These are phyloP conservation scores for Brachionus sp. DNA, from an alignment of 1,140 invertebrate genomes.

Conservation along the genomic window DNA sequence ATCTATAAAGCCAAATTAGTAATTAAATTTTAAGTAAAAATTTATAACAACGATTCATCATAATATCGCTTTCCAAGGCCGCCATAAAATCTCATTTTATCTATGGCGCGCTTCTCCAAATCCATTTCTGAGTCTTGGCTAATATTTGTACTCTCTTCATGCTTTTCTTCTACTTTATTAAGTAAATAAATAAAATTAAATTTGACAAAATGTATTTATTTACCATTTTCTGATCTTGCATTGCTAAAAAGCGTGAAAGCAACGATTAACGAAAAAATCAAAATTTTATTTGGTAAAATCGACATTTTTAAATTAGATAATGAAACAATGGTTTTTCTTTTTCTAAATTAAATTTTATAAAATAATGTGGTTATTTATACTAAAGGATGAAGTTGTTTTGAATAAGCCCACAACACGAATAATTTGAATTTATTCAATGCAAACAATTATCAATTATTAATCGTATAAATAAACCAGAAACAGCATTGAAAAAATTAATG, in stretches of 20 bases:
- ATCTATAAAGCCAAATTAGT: not conserved
- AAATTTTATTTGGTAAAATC: not conserved
- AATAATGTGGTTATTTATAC: not conserved
- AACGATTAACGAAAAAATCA: not conserved
- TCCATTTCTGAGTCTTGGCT: not conserved
- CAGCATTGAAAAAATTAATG: not conserved
- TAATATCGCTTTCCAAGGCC: not conserved
- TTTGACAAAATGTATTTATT: not conserved
- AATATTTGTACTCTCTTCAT: not conserved
- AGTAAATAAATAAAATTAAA: not conserved
- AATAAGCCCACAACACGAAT: not conserved
- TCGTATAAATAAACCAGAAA: not conserved
- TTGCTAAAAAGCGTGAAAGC: not conserved
- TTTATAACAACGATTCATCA: not conserved
- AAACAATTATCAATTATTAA: not conserved
- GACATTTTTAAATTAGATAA: not conserved
- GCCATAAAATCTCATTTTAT: conserved; percentile 44
- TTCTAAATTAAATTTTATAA: not conserved
- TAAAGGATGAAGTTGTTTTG: not conserved
- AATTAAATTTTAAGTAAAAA: not conserved
- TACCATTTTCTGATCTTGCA: not conserved
- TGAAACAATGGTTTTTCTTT: not conserved
- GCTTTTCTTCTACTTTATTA: not conserved
- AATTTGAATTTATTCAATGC: not conserved
- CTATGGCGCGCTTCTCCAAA: not conserved